Conservation (phyloP, 2,113 vertebrate species). For the Percopsis transmontana region DNA sequence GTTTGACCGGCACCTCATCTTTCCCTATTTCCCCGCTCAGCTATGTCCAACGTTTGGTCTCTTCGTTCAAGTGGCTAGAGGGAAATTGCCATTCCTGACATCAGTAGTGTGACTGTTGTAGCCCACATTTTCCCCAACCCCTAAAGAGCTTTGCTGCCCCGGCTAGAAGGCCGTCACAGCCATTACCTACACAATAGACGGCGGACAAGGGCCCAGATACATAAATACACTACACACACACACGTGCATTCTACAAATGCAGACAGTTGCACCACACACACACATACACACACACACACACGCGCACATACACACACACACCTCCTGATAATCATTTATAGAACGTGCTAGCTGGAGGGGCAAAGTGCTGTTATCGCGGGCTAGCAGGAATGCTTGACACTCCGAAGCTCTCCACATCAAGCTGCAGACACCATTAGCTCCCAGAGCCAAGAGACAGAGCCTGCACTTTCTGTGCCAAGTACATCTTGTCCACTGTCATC, state of each 20-base stretch:
- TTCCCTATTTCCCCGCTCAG: too few relatives aligned
- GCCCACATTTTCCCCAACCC: slow-evolving; percentile 7
- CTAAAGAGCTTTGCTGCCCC: too few relatives aligned
- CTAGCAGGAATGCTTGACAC: slow-evolving; percentile 53
- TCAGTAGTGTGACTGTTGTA: neutral
- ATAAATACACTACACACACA: neutral
- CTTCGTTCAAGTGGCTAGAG: too few relatives aligned
- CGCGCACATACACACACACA: neutral
- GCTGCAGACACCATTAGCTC: slow-evolving; percentile 64
- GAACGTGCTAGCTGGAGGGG: slow-evolving; percentile 35
- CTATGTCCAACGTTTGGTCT: too few relatives aligned
- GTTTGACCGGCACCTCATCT: too few relatives aligned
- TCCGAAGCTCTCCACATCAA: slow-evolving; percentile 48
- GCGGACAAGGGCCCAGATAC: neutral
- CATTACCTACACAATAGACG: neutral
- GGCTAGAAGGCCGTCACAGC: too few relatives aligned
- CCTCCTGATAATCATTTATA: slow-evolving; percentile 64
- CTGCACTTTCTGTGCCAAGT: slow-evolving; percentile 45
- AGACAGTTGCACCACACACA: neutral
- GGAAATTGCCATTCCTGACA: slow-evolving; percentile 2
- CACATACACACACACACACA: neutral
- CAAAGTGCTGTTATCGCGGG: slow-evolving; percentile 66
- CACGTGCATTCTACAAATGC: too few relatives aligned
- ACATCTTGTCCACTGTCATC: slow-evolving; percentile 50
- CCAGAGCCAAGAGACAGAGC: slow-evolving; percentile 54